Conservation (phyloP, 2,888 invertebrate species). For the Trichacis sp. region DNA sequence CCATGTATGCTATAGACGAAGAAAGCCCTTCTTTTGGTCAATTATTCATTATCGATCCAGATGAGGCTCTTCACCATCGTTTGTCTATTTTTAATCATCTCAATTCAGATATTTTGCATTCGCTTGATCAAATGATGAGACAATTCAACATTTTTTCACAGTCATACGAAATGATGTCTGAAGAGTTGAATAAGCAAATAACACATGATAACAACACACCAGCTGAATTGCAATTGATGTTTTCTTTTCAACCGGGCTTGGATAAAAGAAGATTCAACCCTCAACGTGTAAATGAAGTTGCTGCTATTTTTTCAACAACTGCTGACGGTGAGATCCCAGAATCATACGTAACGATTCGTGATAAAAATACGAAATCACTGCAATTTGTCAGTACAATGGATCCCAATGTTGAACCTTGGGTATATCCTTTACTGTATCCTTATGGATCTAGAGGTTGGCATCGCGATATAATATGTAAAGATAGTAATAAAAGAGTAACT, state of each 20-base stretch:
- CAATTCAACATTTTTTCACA: conserved; percentile 36
- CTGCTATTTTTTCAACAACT: conserved; percentile 40
- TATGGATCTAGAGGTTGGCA: conserved; percentile 32
- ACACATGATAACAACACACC: too few species aligned
- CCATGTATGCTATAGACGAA: too few species aligned
- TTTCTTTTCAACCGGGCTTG: conserved; percentile 37
- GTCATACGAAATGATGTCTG: conserved; percentile 43
- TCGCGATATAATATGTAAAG: conserved; percentile 7
- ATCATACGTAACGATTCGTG: conserved; percentile 34
- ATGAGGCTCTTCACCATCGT: conserved; percentile 22
- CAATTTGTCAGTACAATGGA: too few species aligned
- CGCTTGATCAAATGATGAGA: conserved; percentile 38
- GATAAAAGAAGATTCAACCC: conserved; percentile 39
- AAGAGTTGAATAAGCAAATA: too few species aligned
- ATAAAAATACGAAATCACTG: conserved; percentile 31
- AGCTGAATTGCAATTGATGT: conserved; percentile 29
- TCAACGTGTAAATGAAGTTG: conserved; percentile 41
- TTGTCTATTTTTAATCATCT: conserved; percentile 4
- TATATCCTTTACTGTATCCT: conserved; percentile 40
- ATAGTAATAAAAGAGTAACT: conserved; percentile 15
- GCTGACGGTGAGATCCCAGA: conserved; percentile 46
- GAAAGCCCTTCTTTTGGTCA: too few species aligned
- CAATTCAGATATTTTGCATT: conserved; percentile 19
- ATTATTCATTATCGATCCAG: too few species aligned
- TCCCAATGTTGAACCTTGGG: too few species aligned